Conservation (phyloP, 2,888 invertebrate genomes). For the Dolichopus griseipennis region DNA sequence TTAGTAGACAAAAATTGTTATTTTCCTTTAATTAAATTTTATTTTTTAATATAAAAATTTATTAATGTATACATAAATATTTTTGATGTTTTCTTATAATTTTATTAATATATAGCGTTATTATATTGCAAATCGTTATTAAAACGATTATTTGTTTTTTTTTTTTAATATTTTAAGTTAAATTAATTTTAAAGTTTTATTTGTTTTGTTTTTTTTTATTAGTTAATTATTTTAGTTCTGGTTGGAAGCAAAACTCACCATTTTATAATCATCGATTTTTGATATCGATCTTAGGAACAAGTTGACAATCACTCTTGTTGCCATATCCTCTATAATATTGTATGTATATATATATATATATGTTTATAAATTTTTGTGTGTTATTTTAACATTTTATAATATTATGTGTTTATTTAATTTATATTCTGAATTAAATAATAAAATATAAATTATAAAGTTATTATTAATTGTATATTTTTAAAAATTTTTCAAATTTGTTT, state of each 20-base stretch:
- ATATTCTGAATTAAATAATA: no score
- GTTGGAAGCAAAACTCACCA: constrained; percentile 66
- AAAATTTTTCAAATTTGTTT: no score
- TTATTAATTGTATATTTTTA: no score
- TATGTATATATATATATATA: neutral
- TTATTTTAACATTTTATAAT: no score
- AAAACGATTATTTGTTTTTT: neutral
- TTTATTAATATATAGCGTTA: constrained; percentile 19
- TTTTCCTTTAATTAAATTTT: no score
- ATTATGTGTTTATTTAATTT: no score
- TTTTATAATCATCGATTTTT: constrained; percentile 98
- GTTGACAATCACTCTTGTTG: constrained; percentile 87
- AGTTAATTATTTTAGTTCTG: constrained; percentile 12
- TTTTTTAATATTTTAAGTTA: constrained; percentile 7
- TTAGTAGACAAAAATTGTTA: no score
- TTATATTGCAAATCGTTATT: constrained; percentile 12
- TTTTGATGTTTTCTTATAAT: neutral
- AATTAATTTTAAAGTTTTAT: neutral
- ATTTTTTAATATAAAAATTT: no score
- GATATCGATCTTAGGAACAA: constrained; percentile 95
- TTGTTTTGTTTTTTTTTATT: constrained; percentile 5
- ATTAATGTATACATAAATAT: no score
- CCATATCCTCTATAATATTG: constrained; percentile 61
- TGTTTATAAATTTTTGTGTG: neutral
- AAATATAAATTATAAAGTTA: no score